Evolutionary conservation across 2,113 vertebrate species (phyloP), one percentile per base, ranked within the genome.

Genomic region (Tamias sibiricus): DNA sequence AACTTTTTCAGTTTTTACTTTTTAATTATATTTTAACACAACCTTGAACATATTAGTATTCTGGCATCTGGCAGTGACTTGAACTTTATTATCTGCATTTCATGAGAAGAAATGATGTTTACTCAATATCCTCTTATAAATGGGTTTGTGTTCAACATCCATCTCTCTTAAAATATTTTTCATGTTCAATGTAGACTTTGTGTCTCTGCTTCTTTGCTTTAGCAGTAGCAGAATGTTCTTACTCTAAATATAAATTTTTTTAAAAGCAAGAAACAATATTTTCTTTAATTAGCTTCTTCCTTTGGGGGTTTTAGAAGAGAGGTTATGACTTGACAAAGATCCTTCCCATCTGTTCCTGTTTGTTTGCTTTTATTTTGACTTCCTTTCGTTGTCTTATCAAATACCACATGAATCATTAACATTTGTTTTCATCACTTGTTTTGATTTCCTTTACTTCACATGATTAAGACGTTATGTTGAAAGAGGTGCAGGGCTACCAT

Each of bases 381-480:
- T 99, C 97, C 97, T 82, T 40, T 98, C 90, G 72, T 98, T 98
- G 98, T 98, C 98, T 99, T 99, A 98, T 98, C 98, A 98, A 97
- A 97, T 97, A 98, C 95, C 97, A 90, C 97, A 98, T 98, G 94
- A 99, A 99, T 98, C 98, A 98, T 97, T 91, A 95, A 93, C 96
- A 95, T 97, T 98, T 99, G 98, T 98, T 98, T 99, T 93, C 91
- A 97, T 97, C 98, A 74, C 95, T 97, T 98, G 87, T 97, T 98
- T 98, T 98, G 95, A 95, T 98, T 98, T 98, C 97, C 98, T 98
- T 98, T 98, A 96, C 98, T 98, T 98, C 98, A 98, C 98, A 99
- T 99, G 98, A 99, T 99, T 99, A 99, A 99, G 98, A 96, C 97
- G 96, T 95, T 88, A 98, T 96, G 98, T 98, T 98, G 98, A 98